Conservation (phyloP, 2,888 invertebrate species). For the Oscheius sp. region DNA sequence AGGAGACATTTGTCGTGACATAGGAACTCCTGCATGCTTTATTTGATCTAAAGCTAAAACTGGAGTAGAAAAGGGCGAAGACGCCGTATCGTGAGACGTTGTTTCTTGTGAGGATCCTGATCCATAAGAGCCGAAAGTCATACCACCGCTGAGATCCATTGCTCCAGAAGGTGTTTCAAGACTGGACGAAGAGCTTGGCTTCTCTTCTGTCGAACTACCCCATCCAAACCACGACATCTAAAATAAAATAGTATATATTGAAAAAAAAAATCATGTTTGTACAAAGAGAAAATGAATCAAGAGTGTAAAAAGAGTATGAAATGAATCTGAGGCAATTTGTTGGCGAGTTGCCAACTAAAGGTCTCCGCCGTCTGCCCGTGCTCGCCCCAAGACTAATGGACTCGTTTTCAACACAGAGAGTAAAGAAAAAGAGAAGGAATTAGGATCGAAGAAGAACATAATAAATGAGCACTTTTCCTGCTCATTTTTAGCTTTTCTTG, state of each 20-base stretch:
- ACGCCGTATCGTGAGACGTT: not conserved
- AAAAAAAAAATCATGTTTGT: not conserved
- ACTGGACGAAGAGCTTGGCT: slow-evolving; percentile 42
- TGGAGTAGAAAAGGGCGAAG: slow-evolving; percentile 50
- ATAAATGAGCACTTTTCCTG: no score
- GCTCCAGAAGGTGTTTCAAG: slow-evolving; percentile 45
- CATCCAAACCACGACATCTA: slow-evolving; percentile 61
- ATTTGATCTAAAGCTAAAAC: slow-evolving; percentile 68
- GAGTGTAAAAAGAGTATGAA: not conserved
- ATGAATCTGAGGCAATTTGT: slow-evolving; percentile 16
- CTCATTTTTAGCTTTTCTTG: no score
- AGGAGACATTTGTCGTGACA: slow-evolving; percentile 69
- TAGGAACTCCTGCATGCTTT: slow-evolving; percentile 68
- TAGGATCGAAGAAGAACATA: no score
- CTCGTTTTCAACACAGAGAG: not conserved
- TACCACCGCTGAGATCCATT: slow-evolving; percentile 50
- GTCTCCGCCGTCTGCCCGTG: not conserved
- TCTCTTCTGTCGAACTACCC: slow-evolving; percentile 41
- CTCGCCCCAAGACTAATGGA: not conserved
- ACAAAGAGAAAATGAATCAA: not conserved
- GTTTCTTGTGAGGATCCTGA: not conserved
- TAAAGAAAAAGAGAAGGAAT: no score
- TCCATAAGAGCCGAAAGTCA: slow-evolving; percentile 28
- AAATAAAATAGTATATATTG: not conserved
- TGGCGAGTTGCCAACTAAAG: not conserved